A percentile compares a stretch with the other conserved stretches of the same genome.
Conservation (phyloP, 2,113 vertebrate species). For the Strigops habroptila region DNA sequence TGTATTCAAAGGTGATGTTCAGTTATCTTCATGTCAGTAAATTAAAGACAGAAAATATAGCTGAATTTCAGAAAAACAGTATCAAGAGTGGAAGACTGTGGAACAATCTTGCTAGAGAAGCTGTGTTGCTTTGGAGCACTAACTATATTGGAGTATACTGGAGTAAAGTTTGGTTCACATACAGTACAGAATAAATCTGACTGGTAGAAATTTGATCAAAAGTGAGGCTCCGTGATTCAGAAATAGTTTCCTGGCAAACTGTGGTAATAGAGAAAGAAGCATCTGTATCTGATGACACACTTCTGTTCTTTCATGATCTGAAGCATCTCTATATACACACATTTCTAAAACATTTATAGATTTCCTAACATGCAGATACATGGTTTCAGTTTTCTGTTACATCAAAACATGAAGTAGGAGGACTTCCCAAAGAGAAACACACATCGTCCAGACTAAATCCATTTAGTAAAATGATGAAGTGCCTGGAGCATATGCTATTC, state of each 20-base stretch:
- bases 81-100: background rate
- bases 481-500: background rate
- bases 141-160: background rate
- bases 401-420: background rate
- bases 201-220: background rate
- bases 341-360: background rate
- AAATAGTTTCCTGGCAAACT: background rate
- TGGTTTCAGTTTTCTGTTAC: background rate
- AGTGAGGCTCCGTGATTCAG: background rate
- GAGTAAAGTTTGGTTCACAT: background rate
- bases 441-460: background rate
- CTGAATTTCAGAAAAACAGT: background rate
- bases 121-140: background rate
- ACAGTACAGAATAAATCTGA: background rate
- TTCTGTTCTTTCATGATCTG: background rate
- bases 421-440: constrained; percentile 1
- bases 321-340: background rate
- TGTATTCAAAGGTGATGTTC: background rate
- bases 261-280: background rate
- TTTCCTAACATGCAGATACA: background rate
- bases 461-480: constrained; percentile 8
- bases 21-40: background rate
- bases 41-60: background rate
- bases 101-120: background rate
- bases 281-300: background rate